Conservation (phyloP, 2,888 invertebrate species). For the Idaea straminata region DNA sequence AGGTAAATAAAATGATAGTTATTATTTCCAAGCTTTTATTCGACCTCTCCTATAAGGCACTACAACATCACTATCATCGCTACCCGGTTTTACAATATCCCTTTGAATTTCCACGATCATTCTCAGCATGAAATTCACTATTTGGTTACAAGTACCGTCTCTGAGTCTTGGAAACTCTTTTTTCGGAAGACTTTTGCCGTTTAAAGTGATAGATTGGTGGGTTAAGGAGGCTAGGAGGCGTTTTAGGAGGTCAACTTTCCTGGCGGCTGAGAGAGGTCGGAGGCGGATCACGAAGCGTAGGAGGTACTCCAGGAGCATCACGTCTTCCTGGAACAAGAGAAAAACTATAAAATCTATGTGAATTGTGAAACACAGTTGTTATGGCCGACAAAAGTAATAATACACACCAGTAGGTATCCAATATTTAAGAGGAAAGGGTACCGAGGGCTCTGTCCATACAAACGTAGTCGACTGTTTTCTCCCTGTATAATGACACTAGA, state of each 20-base stretch:
- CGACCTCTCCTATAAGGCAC: slow-evolving; percentile 51
- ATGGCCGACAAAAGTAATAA: no score
- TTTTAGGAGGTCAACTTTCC: slow-evolving; percentile 81
- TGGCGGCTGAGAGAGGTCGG: slow-evolving; percentile 80
- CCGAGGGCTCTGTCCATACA: no score
- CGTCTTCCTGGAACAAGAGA: slow-evolving; percentile 77
- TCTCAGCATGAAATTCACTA: slow-evolving; percentile 74
- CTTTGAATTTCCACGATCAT: slow-evolving; percentile 73
- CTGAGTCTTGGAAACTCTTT: slow-evolving; percentile 72
- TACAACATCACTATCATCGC: slow-evolving; percentile 64
- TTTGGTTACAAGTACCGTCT: slow-evolving; percentile 79
- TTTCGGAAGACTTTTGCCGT: slow-evolving; percentile 54
- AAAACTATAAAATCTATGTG: neutral
- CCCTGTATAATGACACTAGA: no score
- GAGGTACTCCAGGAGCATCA: slow-evolving; percentile 86
- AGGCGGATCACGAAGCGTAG: slow-evolving; percentile 84
- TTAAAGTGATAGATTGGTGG: slow-evolving; percentile 80
- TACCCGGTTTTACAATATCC: slow-evolving; percentile 64
- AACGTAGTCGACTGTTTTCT: no score
- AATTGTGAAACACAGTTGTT: no score
- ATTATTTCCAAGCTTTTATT: slow-evolving; percentile 73
- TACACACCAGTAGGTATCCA: neutral
- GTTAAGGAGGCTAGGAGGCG: slow-evolving; percentile 84
- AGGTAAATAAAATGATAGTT: slow-evolving; percentile 21
- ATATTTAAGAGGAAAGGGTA: no score